Evolutionary conservation across 1,140 invertebrate genomes (phyloP).

Genomic region (Megalonaias nervosa): DNA sequence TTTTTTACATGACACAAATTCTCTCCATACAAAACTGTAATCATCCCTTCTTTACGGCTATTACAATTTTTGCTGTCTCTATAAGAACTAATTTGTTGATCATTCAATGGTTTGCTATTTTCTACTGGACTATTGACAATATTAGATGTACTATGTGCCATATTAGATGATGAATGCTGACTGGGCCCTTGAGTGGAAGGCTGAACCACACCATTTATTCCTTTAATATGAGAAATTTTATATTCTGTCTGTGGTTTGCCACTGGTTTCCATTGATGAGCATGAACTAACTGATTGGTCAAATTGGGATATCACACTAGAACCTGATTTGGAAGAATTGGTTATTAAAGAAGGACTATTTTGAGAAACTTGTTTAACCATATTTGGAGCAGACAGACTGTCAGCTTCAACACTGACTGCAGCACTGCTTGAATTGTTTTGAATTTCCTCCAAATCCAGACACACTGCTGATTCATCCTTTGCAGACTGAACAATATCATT

Average conservation of each 20-base stretch:
- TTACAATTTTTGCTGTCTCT: constrained; percentile 13
- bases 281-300: too few species aligned
- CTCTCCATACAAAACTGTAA: constrained; percentile 29
- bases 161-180: too few species aligned
- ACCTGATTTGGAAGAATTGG: too few species aligned
- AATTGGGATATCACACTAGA: too few species aligned
- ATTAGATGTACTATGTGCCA: background rate
- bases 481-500: constrained; percentile 6
- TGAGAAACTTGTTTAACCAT: constrained; percentile 24
- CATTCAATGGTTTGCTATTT: background rate
- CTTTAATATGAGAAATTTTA: too few species aligned
- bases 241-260: too few species aligned
- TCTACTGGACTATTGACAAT: background rate
- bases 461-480: background rate
- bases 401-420: constrained; percentile 10
- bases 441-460: constrained; percentile 9
- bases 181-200: too few species aligned
- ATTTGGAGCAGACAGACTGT: constrained; percentile 12
- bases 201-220: too few species aligned
- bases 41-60: background rate
- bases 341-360: constrained; percentile 1
- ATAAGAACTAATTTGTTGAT: background rate
- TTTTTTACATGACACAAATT: constrained; percentile 14
- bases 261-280: too few species aligned
- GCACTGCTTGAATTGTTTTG: constrained; percentile 3